Evolutionary conservation across 2,113 vertebrate genomes (phyloP), one percentile per base, ranked within the genome.

Genomic region (Pungitius pungitius): DNA sequence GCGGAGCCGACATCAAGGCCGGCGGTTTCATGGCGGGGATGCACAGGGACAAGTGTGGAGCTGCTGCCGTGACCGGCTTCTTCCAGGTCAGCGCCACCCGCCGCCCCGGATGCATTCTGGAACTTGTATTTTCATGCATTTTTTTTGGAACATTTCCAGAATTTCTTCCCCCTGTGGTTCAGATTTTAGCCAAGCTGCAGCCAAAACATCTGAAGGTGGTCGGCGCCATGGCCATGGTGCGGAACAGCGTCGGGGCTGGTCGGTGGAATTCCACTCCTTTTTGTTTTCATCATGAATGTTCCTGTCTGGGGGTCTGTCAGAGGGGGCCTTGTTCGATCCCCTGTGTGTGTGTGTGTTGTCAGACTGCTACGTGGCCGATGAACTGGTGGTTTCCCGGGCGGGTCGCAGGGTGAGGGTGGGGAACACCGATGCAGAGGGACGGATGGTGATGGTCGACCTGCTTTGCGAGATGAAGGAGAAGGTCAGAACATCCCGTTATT

Each of bases 1-100:
- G 94, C 17, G 94, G 94, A 84, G 94, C 94, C 0, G 94, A 95
- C 87, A 95, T 95, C 79, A 95, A 95, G 81, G 94, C 94, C 17
- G 94, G 94, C 0, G 94, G 94, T 0, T 0, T 91, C 76, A 95
- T 95, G 94, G 94, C 94, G 1, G 94, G 94, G 64, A 95, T 95
- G 94, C 94, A 95, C 92, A 82, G 94, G n/a, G 94, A 95, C 84
- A 95, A 95, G 83, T 95, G 94, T 88, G 94, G 94, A 43, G 91
- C 94, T 75, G 94, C 94, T 24, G 94, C 94, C 2, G 93, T 95
- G 0, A 94, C 94, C 1, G 94, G 94, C 2, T 94, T 95, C 90
- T 95, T 95, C 80, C 88, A 94, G 93, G 94, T 95, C 33, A 78
- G 33, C 3, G 13, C 24, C 6, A 3, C 13, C 0, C 2, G 7